These are phyloP conservation scores for Matsumurasca onukii DNA, from an alignment of 1,140 invertebrate genomes.

Conservation along the genomic window DNA sequence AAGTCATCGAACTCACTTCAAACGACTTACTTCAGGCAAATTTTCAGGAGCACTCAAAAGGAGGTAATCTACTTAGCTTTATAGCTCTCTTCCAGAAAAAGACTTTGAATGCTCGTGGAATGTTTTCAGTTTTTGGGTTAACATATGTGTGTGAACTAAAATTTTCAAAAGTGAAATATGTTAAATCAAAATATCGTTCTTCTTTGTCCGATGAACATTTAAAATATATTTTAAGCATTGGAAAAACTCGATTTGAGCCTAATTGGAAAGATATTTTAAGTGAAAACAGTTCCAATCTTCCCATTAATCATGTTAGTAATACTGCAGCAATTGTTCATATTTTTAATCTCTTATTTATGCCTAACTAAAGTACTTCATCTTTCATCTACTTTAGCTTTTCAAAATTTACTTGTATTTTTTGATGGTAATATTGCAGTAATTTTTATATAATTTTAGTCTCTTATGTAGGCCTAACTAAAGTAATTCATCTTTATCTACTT, in stretches of 20 bases:
- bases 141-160: slow-evolving; percentile 28
- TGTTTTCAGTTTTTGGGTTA: slow-evolving; percentile 30
- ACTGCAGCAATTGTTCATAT: too few species aligned
- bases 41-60: slow-evolving; percentile 13
- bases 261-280: slow-evolving; percentile 3
- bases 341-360: too few species aligned
- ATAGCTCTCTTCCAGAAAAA: slow-evolving; percentile 18
- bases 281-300: slow-evolving; percentile 16
- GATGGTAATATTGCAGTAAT: too few species aligned
- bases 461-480: too few species aligned
- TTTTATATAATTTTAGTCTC: too few species aligned
- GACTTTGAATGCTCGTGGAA: neutral
- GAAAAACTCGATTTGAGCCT: neutral
- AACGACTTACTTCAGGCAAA: slow-evolving; percentile 2
- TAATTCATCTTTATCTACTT: too few species aligned
- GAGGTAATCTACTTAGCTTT: slow-evolving; percentile 3
- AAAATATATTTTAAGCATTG: slow-evolving; percentile 21
- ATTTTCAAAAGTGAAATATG: slow-evolving; percentile 34
- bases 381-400: too few species aligned
- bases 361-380: too few species aligned
- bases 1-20: slow-evolving; percentile 12
- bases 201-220: slow-evolving; percentile 22
- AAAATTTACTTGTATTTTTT: too few species aligned
- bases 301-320: too few species aligned
- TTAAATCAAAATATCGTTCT: slow-evolving; percentile 31